Evolutionary conservation across 2,113 vertebrate genomes (phyloP).

Genomic region (Fulmarus glacialis): DNA sequence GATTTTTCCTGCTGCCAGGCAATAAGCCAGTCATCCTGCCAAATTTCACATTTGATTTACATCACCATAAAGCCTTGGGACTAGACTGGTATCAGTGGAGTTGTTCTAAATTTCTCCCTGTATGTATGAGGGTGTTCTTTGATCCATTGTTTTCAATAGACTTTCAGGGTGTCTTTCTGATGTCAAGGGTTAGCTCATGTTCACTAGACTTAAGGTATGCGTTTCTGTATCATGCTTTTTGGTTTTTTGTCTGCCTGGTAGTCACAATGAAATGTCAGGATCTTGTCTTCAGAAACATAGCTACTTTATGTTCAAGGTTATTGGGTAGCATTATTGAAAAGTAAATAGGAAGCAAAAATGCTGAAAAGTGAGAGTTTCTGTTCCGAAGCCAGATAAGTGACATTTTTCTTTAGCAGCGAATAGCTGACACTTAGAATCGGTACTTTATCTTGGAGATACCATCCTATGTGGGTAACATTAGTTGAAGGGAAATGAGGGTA

Average conservation of each 20-base stretch:
- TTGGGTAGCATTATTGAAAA: not conserved
- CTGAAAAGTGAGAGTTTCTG: not conserved
- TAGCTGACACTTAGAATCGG: not conserved
- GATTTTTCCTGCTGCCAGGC: not conserved
- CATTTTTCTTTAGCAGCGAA: not conserved
- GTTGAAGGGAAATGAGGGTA: not conserved
- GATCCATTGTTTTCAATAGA: not conserved
- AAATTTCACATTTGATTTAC: not conserved
- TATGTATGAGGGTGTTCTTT: not conserved
- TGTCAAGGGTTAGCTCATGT: not conserved
- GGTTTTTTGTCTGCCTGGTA: not conserved
- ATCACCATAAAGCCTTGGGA: not conserved
- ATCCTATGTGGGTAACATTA: not conserved
- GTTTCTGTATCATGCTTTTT: not conserved
- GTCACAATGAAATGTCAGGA: not conserved
- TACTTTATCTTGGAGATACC: not conserved
- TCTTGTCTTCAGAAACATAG: not conserved
- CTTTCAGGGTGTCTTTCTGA: not conserved
- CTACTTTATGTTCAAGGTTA: not conserved
- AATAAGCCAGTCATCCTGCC: not conserved
- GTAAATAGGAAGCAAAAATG: not conserved
- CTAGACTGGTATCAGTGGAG: not conserved
- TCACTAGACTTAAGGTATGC: not conserved
- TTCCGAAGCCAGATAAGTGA: not conserved
- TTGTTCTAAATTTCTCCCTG: not conserved